Conservation (phyloP, 2,888 invertebrate genomes). For the Resseliella maxima region DNA sequence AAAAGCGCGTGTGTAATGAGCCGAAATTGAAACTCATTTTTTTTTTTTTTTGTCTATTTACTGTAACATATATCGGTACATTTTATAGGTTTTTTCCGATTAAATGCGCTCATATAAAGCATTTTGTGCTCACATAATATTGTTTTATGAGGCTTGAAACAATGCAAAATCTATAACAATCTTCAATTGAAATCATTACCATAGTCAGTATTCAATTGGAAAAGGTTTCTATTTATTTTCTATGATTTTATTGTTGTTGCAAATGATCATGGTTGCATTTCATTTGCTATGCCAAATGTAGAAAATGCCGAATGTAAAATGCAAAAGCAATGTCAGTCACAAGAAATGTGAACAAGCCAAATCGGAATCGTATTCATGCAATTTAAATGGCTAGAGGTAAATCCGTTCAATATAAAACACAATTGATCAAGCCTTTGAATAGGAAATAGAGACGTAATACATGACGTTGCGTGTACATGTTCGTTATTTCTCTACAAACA, state of each 20-base stretch:
- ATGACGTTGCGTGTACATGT: conserved; percentile 32
- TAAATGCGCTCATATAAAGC: neutral
- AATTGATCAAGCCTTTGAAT: conserved; percentile 35
- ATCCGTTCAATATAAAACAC: neutral
- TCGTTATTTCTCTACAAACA: neutral
- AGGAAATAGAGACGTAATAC: conserved; percentile 36
- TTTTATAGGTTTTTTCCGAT: conserved; percentile 3
- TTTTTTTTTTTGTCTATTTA: neutral
- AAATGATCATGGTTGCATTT: neutral
- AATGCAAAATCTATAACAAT: conserved; percentile 30
- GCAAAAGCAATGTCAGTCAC: conserved; percentile 31
- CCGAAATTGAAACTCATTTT: neutral
- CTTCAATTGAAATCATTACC: conserved; percentile 16
- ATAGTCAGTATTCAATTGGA: neutral
- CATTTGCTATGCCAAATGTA: neutral
- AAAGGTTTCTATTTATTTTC: too few relatives aligned
- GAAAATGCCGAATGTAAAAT: neutral
- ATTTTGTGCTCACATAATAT: conserved; percentile 16
- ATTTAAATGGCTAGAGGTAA: neutral
- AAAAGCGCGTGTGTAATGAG: neutral
- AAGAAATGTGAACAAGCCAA: neutral
- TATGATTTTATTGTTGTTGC: neutral
- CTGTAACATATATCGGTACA: neutral
- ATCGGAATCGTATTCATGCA: neutral
- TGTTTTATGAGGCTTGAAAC: neutral